Base-by-base conservation (phyloP, 2,888 invertebrate genomes). In the Drosophila gaucha region DNA sequence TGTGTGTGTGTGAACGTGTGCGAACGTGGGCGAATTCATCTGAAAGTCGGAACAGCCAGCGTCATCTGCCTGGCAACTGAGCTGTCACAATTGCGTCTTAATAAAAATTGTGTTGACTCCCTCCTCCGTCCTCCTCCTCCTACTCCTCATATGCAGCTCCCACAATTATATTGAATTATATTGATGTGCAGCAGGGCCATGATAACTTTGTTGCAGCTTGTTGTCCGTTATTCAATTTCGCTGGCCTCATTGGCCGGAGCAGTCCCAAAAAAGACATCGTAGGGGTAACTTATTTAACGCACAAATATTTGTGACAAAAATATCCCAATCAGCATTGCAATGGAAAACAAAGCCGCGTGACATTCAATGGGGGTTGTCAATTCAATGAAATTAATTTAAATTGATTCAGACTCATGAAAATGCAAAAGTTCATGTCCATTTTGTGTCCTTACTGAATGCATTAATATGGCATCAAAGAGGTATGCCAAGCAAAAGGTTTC, bases 21-120 rank as follows among this genome's bases (percentile, higher is more conserved):
- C 24, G 14, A 35, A 24, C 9, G 16, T 51, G 46, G 14, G 26
- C 14, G 16, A 28, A 26, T 6, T 35, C 30, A 12, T 67, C 52
- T 46, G 14, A 18, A 35, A 38, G 30, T 28, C 51, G 30, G 54
- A 22, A 10, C 36, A 47, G 59, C 36, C 24, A 59, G 50, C 50
- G 51, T 33, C 55, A 43, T 50, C 43, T 57, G 57, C 49, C 49
- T 18, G 30, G 31, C 52, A 62, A 58, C 57, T 64, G 62, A 72
- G 58, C 62, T 67, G 57, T 55, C 52, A 67, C 82, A 78, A 71
- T 74, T 74, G 71, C 58, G 67, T 49, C 73, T 63, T 75, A 82
- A 82, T 79, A 76, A 83, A 63, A 71, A 72, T 75, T 60, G 70
- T 56, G 77, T 50, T 52, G 35, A 26, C 62, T 20, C 12, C 35